These are phyloP conservation scores for Danio aesculapii DNA, from an alignment of 2,797 vertebrate genomes.

Conservation along the genomic window DNA sequence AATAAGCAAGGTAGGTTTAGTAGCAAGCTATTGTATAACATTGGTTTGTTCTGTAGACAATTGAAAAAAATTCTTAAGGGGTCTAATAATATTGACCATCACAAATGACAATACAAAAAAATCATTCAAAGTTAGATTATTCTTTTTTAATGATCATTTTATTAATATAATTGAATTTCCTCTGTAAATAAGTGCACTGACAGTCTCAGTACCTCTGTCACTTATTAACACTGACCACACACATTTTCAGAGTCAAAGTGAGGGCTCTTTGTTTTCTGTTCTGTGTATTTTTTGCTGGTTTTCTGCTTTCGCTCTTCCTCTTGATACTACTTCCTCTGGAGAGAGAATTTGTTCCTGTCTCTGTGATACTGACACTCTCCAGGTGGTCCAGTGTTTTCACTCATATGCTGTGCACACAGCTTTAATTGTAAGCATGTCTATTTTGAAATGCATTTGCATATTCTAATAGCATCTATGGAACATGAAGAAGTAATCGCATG, in stretches of 20 bases:
- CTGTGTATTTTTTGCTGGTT: conserved; percentile 2
- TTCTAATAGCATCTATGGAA: background rate
- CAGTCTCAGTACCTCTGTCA: background rate
- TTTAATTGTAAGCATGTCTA: background rate
- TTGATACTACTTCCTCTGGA: conserved; percentile 27
- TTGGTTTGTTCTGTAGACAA: too few relatives aligned
- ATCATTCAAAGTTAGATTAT: too few relatives aligned
- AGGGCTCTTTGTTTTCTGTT: conserved; percentile 19
- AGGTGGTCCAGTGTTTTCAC: conserved; percentile 31
- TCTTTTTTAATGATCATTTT: too few relatives aligned
- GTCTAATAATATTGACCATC: too few relatives aligned
- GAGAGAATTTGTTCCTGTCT: conserved; percentile 11
- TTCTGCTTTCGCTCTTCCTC: conserved; percentile 44
- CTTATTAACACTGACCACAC: conserved; percentile 3
- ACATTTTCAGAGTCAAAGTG: background rate
- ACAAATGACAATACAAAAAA: too few relatives aligned
- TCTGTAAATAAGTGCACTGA: background rate
- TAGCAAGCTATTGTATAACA: too few relatives aligned
- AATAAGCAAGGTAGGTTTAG: too few relatives aligned
- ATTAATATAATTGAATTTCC: background rate
- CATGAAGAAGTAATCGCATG: background rate
- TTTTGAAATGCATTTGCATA: background rate
- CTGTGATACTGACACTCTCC: conserved; percentile 43
- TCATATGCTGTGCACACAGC: conserved; percentile 12
- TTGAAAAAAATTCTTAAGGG: too few relatives aligned